Base-by-base conservation (phyloP, 2,797 vertebrate species). In the Sebastes cheni region DNA sequence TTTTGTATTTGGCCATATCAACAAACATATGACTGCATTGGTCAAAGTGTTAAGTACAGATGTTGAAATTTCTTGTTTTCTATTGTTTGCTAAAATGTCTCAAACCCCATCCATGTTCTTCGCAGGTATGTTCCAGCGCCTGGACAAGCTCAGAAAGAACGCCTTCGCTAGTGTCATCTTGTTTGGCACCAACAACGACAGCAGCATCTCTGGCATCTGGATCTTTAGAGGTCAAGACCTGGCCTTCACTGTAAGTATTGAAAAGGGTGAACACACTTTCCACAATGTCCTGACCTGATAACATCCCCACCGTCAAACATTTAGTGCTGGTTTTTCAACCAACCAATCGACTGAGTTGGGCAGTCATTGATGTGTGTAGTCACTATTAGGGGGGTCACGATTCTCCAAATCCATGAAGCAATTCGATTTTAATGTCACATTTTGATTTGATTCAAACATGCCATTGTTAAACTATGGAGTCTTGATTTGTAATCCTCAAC, bases 141-240 rank as follows among this genome's bases (percentile, higher is more conserved):
- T 99, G 83, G 98, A 99, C 91, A 98, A 97, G 81, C 96, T 99
- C 55, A 91, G 97, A 80, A 99, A 99, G 93, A 98, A 97, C 3
- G 97, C 96, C 74, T 99, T 99, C 5, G 97, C 96, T 77, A 98
- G 97, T 1, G 96, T 97, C 82, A 93, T 97, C 88, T 94, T 99
- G 83, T 99, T 97, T 8, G 97, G 97, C 62, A 87, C 85, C 29
- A 96, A 96, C 94, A 97, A 97, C 0, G 89, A 95, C 92, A 96
- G 97, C 93, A 90, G 87, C 78, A 98, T 99, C 91, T 98, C 97
- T 27, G 97, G 97, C 5, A 88, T 98, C 87, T 98, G 97, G 98
- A 80, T 98, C 81, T 97, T 98, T 93, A 97, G 97, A 77, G 97
- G 98, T 72, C 97, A 99, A 52, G 96, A 98, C 0, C 93, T 99